Evolutionary conservation across 1,140 invertebrate genomes (phyloP).

Genomic region (Diuraphis noxia): DNA sequence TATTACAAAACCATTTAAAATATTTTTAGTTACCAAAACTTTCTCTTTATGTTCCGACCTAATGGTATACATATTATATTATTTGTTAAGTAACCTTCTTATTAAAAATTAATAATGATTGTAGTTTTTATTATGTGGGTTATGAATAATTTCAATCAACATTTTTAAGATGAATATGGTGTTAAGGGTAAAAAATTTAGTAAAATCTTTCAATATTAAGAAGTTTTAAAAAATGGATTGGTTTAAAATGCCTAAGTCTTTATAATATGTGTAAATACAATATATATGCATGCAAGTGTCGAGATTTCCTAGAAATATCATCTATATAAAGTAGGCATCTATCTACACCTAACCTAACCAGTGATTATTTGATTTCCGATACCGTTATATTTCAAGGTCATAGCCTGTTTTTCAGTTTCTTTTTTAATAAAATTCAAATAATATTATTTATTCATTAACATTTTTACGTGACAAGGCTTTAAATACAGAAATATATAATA

Average conservation of each 20-base stretch:
- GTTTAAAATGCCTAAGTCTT: background rate
- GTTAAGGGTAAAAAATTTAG: background rate
- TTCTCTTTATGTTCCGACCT: background rate
- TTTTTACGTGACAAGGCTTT: too few relatives aligned
- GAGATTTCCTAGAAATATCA: background rate
- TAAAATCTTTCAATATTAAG: background rate
- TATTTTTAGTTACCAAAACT: background rate
- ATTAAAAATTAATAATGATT: background rate
- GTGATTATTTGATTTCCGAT: background rate
- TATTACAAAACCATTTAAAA: constrained; percentile 5
- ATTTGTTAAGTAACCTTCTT: background rate
- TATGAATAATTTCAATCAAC: background rate
- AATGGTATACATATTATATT: background rate
- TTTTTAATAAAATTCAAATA: background rate
- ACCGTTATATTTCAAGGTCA: background rate
- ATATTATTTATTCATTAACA: too few relatives aligned
- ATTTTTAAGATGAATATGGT: background rate
- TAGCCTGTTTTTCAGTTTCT: background rate
- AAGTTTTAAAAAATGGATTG: background rate
- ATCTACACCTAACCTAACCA: background rate
- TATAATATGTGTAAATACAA: background rate
- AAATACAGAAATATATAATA: too few relatives aligned
- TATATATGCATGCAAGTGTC: background rate
- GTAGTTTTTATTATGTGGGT: background rate
- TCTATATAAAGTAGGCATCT: background rate